phyloP scores from a whole-genome alignment of 2,797 vertebrate genomes.

The Galagoides demidoff region DNA sequence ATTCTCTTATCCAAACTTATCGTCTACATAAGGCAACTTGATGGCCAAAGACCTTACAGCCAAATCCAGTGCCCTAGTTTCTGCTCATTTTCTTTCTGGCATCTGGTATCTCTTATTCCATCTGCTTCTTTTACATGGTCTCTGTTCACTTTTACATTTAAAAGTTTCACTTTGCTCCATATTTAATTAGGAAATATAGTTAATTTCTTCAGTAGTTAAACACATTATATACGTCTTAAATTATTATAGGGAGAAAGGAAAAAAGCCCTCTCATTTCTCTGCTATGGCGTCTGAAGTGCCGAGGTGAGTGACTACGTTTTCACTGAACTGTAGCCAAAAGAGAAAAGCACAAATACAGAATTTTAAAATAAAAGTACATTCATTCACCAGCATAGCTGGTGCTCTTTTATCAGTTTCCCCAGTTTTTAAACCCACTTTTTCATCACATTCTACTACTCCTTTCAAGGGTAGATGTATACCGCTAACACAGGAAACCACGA shows the following conservation, averaged over 20 bases:
- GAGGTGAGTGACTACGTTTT: neutral
- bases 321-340: neutral
- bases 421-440: neutral
- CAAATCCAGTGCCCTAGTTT: conserved; percentile 44
- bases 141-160: conserved; percentile 29
- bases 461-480: neutral
- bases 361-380: neutral
- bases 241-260: neutral
- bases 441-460: neutral
- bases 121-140: conserved; percentile 37
- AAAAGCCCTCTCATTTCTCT: neutral
- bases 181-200: conserved; percentile 31
- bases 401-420: neutral
- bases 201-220: conserved; percentile 23
- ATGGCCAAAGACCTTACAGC: conserved; percentile 49
- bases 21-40: conserved; percentile 31
- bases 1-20: conserved; percentile 4
- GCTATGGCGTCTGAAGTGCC: neutral
- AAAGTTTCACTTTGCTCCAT: conserved; percentile 53
- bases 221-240: conserved; percentile 1
- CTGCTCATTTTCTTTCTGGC: conserved; percentile 61
- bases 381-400: neutral
- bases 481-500: neutral
- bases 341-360: neutral
- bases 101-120: conserved; percentile 26